Evolutionary conservation across 2,888 invertebrate genomes (phyloP), one percentile per base, ranked within the genome.

Genomic region (Allygus modestus): DNA sequence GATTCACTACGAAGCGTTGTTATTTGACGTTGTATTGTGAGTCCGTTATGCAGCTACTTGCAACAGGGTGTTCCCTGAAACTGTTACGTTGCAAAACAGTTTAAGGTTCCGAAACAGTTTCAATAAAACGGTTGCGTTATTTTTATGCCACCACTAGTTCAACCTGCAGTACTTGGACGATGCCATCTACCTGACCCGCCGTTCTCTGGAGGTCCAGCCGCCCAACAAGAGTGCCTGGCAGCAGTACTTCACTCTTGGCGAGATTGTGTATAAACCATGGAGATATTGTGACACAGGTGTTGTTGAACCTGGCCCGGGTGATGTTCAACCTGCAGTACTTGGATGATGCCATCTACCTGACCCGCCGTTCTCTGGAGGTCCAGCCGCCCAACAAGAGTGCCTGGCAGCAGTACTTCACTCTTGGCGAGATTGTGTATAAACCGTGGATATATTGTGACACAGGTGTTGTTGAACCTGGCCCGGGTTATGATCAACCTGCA

Each of bases 381-480:
- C 96, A 96, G 89, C 94, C 96, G 37, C 95, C 96, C 0, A 96
- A 96, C 89, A 95, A 96, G 89, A 96, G 95, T 89, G 95, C 97
- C 0, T 97, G 97, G 97, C 96, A 96, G 89, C 97, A 97, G 90
- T 97, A 97, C 91, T 96, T 97, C 90, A 97, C 97, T 7, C 93
- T 97, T 83, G 97, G 97, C 7, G 97, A 97, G 91, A 97, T 97
- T 90, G 96, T 97, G n/a, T n/a, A n/a, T n/a, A n/a, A n/a, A n/a
- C n/a, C n/a, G n/a, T n/a, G n/a, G n/a, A n/a, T n/a, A n/a, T n/a
- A n/a, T n/a, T n/a, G n/a, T n/a, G n/a, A n/a, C 17, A 58, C 58
- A 58, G 58, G 58, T 58, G 20, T 58, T 58, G 58, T 58, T 58
- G 58, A 58, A 58, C 26, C 58, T 58, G 12, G 58, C 58, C 4